Evolutionary conservation across 2,797 vertebrate species (phyloP).

Genomic region (Leuciscus waleckii): DNA sequence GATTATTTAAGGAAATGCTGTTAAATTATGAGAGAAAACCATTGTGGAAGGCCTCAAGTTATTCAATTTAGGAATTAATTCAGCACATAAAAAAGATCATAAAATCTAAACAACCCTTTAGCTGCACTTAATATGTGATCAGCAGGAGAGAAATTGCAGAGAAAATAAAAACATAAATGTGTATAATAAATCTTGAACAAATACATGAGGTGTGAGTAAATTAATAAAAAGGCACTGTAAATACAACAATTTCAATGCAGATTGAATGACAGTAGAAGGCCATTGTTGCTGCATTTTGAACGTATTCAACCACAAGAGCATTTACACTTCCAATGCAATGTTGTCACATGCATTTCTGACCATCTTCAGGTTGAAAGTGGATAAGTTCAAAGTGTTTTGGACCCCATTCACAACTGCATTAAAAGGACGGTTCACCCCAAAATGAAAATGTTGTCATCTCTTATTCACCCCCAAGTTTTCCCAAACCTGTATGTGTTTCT

Average conservation of each 20-base stretch:
- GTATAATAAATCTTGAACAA: slow-evolving; percentile 29
- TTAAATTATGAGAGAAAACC: slow-evolving; percentile 78
- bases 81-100: slow-evolving; percentile 75
- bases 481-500: too few species aligned
- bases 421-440: too few species aligned
- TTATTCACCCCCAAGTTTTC: too few species aligned
- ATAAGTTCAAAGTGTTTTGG: background rate
- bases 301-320: background rate
- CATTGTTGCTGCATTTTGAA: background rate
- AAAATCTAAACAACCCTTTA: slow-evolving; percentile 74
- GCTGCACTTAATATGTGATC: slow-evolving; percentile 63
- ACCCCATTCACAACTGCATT: background rate
- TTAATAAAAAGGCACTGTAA: background rate
- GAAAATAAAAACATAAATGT: slow-evolving; percentile 49
- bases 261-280: background rate
- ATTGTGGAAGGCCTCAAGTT: slow-evolving; percentile 73
- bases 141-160: slow-evolving; percentile 30
- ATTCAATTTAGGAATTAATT: slow-evolving; percentile 80
- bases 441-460: too few species aligned
- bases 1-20: slow-evolving; percentile 71
- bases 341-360: background rate
- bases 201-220: background rate
- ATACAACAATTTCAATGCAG: background rate
- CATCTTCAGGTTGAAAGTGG: background rate
- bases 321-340: too few species aligned